Evolutionary conservation across 2,113 vertebrate species (phyloP).

Genomic region (Crotalus tigris): DNA sequence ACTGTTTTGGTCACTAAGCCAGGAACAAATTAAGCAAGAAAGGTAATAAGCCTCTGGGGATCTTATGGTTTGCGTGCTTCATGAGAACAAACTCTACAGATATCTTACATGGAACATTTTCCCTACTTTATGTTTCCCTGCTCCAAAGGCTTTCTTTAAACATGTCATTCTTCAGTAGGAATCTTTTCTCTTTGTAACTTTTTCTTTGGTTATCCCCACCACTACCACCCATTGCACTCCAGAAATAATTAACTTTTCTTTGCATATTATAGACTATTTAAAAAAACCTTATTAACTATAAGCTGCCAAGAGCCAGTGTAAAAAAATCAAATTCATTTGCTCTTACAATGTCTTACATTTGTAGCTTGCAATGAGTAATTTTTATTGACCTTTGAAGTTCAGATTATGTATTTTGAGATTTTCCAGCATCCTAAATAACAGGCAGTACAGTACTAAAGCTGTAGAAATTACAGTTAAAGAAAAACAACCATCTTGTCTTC

Average conservation of each 20-base stretch:
- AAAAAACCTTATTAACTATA: not conserved
- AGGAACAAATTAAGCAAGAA: not conserved
- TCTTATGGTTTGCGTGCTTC: not conserved
- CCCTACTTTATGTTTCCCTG: not conserved
- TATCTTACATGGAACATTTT: not conserved
- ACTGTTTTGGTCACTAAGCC: not conserved
- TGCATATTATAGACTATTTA: not conserved
- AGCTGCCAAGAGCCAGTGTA: not conserved
- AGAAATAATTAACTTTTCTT: not conserved
- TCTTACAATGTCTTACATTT: not conserved
- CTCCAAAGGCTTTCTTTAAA: not conserved
- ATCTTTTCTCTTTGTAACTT: not conserved
- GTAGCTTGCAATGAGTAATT: not conserved
- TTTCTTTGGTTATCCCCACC: not conserved
- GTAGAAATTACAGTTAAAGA: not conserved
- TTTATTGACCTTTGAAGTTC: not conserved
- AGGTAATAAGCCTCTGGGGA: not conserved
- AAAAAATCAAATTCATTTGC: not conserved
- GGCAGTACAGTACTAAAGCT: not conserved
- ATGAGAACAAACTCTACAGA: not conserved
- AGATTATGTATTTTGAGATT: not conserved
- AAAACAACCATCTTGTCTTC: not conserved
- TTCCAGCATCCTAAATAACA: not conserved
- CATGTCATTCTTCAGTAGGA: not conserved
- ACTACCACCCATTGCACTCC: not conserved